Base-by-base conservation (phyloP, 2,113 vertebrate genomes). In the Morone saxatilis region DNA sequence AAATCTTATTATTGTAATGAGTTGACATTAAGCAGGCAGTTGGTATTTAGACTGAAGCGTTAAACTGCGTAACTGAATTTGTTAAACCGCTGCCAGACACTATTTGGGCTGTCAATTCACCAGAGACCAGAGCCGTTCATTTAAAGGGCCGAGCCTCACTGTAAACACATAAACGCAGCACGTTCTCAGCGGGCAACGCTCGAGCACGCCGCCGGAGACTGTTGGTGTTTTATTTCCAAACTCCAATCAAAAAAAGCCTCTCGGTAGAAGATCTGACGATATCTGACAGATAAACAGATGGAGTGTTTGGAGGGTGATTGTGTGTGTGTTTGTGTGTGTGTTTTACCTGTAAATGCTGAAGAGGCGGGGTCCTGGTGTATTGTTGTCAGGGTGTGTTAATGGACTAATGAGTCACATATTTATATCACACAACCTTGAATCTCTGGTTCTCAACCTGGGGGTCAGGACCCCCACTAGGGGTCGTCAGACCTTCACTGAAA, bases 321-420 rank as follows among this genome's bases (percentile, higher is more conserved):
- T 14, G 40, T 2, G 12, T 48, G 6, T 17, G 19, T 36, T 62
- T 43, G 75, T 47, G 4, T 20, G 68, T 66, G 60, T 69, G 47
- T 80, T 61, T 65, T 20, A 80, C 73, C 76, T 76, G 57, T 47
- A 22, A 60, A 40, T 11, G 4, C 57, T 10, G 50, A 65, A 20
- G 31, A 70, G 40, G 20, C 5, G 76, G 17, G 17, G 6, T 19
- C 19, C 22, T 20, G 45, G 10, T 62, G 3, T 4, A 6, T 45
- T 31, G 45, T 36, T 67, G 17, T 51, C 6, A 53, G 14, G 6
- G 12, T 25, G n/a, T 53, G 38, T 66, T 20, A 25, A 13, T 8
- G 5, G 61, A 31, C 16, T 25, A 22, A 4, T 16, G 20, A 70
- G 56, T 11, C 25, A 2, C 1, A 41, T 47, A 11, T 53, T 59